These are phyloP conservation scores for Smittia sp. DNA, from an alignment of 2,888 invertebrate species.

Conservation along the genomic window DNA sequence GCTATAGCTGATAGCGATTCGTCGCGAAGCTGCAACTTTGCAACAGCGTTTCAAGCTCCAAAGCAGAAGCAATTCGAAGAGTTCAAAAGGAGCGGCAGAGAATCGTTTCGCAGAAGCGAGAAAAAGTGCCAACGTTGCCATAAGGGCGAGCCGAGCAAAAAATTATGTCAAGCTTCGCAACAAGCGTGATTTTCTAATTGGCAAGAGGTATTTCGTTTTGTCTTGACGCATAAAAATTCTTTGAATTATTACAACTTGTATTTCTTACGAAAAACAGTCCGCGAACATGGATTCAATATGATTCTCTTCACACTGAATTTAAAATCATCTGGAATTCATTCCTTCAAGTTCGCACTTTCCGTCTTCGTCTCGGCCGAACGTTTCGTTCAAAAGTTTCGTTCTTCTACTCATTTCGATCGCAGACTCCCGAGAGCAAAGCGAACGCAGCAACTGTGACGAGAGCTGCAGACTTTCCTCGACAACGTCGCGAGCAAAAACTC, in stretches of 20 bases:
- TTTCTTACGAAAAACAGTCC: conserved; percentile 35
- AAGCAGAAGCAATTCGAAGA: background rate
- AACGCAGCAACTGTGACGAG: background rate
- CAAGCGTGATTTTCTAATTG: conserved; percentile 41
- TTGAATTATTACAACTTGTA: conserved; percentile 40
- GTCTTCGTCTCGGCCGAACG: background rate
- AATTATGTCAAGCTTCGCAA: conserved; percentile 37
- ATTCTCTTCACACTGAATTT: conserved; percentile 33
- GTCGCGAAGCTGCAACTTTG: no score
- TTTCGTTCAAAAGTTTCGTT: background rate
- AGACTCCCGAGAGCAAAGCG: background rate
- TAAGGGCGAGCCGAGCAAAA: background rate
- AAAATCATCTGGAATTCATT: conserved; percentile 37
- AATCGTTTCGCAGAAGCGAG: background rate
- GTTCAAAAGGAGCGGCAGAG: conserved; percentile 22
- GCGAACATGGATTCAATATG: conserved; percentile 32
- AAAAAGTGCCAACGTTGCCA: background rate
- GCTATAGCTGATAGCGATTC: no score
- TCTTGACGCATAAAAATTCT: conserved; percentile 41
- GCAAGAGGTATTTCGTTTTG: conserved; percentile 20
- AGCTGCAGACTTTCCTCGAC: no score
- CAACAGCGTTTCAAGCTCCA: no score
- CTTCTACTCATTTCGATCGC: background rate
- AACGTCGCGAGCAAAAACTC: conserved; percentile 1
- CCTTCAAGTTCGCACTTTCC: conserved; percentile 11